phyloP scores from a whole-genome alignment of 2,888 invertebrate species.

The Platycheirus rosarum region DNA sequence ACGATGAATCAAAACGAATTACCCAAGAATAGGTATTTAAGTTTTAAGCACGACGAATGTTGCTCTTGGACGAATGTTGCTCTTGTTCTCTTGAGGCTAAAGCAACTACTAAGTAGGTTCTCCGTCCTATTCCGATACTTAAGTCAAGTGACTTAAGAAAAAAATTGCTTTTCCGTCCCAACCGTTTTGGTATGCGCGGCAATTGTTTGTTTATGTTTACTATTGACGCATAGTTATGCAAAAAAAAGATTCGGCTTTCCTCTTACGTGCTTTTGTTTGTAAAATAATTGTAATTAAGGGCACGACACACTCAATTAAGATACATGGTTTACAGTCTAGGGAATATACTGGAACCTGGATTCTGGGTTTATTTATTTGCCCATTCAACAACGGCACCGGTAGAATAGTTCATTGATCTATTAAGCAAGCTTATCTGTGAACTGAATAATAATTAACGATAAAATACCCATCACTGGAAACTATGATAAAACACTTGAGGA shows the following conservation, averaged over 20 bases:
- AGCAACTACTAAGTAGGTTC: slow-evolving; percentile 67
- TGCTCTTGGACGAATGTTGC: slow-evolving; percentile 61
- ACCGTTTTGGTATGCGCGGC: slow-evolving; percentile 15
- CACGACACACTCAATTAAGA: background rate
- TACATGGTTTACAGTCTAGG: background rate
- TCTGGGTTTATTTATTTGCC: too few relatives aligned
- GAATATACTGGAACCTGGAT: background rate
- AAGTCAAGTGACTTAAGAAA: slow-evolving; percentile 64
- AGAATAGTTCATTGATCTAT: slow-evolving; percentile 61
- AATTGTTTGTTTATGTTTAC: slow-evolving; percentile 71
- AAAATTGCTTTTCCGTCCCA: slow-evolving; percentile 52
- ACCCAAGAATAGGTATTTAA: slow-evolving; percentile 16
- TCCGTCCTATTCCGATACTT: slow-evolving; percentile 64
- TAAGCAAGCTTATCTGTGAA: slow-evolving; percentile 57
- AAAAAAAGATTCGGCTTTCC: slow-evolving; percentile 29
- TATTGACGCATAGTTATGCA: slow-evolving; percentile 56
- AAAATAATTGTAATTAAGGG: slow-evolving; percentile 16
- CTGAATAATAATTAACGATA: slow-evolving; percentile 27
- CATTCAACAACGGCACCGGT: too few relatives aligned
- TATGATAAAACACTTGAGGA: slow-evolving; percentile 12
- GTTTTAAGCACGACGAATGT: background rate
- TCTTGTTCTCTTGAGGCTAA: slow-evolving; percentile 67
- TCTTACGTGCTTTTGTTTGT: slow-evolving; percentile 16
- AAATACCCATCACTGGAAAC: slow-evolving; percentile 9
- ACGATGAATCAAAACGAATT: slow-evolving; percentile 3